Evolutionary conservation across 2,888 invertebrate genomes (phyloP), one percentile per base, ranked within the genome.

Genomic region (Baronia brevicornis): DNA sequence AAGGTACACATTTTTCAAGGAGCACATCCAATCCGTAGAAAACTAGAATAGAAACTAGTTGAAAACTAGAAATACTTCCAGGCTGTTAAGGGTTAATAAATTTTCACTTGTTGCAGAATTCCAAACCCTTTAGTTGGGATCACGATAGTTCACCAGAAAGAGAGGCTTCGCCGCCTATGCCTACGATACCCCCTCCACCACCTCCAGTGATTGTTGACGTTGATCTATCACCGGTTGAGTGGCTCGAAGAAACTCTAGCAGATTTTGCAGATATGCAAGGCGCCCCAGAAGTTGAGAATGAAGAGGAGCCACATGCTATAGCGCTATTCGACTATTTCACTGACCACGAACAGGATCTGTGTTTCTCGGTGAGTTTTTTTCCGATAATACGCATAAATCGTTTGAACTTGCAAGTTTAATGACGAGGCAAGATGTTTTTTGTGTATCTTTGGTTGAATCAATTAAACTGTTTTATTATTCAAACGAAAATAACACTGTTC

Each of bases 311-410:
- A 0, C 89, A 91, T 60, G 95, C 92, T 8, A 84, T 94, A 38
- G 93, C 94, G 6, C 71, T 93, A 20, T 94, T 90, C 64, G 91
- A 94, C 70, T 95, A 92, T 58, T 85, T 87, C 40, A 90, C 91
- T 6, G 84, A 87, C 6, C 92, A 94, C 54, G 80, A 87, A 7
- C 93, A 91, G 48, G 95, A 96, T 85, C 86, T 96, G 39, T 85
- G 87, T 44, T 91, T 96, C 64, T 90, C 90, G 74, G 92, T 94
- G 63, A 87, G 88, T 82, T 38, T 22, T 31, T 35, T 33, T n/a
- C n/a, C n/a, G n/a, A n/a, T n/a, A n/a, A n/a, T n/a, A 28, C 19
- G 35, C 4, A 8, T 11, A 9, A 26, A 2, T 21, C 7, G 4
- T 17, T 6, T 17, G 5, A 17, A 5, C 4, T 17, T 6, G 4